These are phyloP conservation scores for Cephus runcator DNA, from an alignment of 2,888 invertebrate species.

Conservation along the genomic window DNA sequence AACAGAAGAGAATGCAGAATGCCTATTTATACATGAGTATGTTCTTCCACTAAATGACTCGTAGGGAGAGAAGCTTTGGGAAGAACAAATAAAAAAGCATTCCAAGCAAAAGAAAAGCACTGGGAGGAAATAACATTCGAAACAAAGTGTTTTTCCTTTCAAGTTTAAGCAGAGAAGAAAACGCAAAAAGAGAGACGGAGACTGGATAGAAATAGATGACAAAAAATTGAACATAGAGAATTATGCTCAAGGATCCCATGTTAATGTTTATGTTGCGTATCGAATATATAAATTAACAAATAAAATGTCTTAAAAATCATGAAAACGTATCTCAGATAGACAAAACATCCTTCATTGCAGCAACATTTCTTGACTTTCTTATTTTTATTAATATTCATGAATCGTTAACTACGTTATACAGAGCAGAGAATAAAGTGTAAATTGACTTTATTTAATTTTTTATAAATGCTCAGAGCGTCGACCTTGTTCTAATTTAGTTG, in stretches of 20 bases:
- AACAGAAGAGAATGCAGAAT: not conserved
- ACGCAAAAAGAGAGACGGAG: not conserved
- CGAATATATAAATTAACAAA: not conserved
- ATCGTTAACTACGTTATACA: not conserved
- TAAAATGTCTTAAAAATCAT: not conserved
- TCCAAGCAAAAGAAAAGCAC: not conserved
- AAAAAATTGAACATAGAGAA: not conserved
- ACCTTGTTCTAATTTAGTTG: not conserved
- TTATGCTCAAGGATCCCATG: not conserved
- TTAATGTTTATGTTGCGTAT: not conserved
- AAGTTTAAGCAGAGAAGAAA: not conserved
- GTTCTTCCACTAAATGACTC: not conserved
- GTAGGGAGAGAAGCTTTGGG: not conserved
- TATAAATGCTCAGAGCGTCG: not conserved
- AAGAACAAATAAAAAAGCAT: not conserved
- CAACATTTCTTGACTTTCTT: not conserved
- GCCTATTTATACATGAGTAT: not conserved
- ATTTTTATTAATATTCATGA: not conserved
- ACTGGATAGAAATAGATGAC: not conserved
- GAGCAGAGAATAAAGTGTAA: not conserved
- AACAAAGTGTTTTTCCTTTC: too few species aligned
- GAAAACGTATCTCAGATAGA: too few species aligned
- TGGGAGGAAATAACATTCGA: too few species aligned
- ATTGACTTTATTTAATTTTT: not conserved
- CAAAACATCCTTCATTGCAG: not conserved